A percentile compares a stretch with the other conserved stretches of the same genome.
phyloP scores from a whole-genome alignment of 2,113 vertebrate species.

The Aldabrachelys gigantea region DNA sequence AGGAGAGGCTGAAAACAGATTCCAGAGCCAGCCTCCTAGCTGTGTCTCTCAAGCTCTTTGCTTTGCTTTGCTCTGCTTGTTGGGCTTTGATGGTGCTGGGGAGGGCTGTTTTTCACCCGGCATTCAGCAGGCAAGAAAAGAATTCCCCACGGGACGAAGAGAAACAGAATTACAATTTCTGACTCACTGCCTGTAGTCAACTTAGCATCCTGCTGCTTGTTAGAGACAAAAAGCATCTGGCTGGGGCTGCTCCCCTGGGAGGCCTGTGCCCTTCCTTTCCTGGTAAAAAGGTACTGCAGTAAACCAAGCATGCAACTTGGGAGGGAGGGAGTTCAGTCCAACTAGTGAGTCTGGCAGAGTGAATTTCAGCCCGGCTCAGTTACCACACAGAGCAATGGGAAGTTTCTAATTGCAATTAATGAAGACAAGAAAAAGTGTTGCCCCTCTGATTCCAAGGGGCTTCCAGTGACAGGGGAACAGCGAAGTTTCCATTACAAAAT shows the following conservation, averaged over 20 bases:
- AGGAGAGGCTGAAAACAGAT: conserved; percentile 1
- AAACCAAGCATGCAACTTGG: not conserved
- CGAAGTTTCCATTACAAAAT: conserved; percentile 12
- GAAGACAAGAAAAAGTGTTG: conserved; percentile 23
- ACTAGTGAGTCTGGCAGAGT: not conserved
- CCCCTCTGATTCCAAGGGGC: conserved; percentile 19
- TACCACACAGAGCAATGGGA: not conserved
- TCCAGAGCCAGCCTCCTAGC: not conserved
- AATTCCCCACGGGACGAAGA: conserved; percentile 29
- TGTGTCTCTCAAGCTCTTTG: not conserved
- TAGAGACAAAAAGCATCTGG: not conserved
- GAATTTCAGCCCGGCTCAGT: not conserved
- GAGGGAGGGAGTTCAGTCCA: not conserved
- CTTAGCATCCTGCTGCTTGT: not conserved
- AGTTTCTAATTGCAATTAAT: conserved; percentile 3
- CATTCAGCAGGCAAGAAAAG: not conserved
- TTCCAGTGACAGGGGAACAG: not conserved
- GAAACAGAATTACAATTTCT: conserved; percentile 43
- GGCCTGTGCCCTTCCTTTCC: not conserved
- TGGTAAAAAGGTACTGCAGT: not conserved
- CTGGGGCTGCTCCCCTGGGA: conserved; percentile 19
- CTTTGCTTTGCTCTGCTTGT: not conserved
- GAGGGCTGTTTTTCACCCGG: not conserved
- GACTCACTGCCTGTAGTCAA: conserved; percentile 53
- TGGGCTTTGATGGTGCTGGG: not conserved